Evolutionary conservation across 2,888 invertebrate genomes (phyloP).

Genomic region (Polietes domitor): DNA sequence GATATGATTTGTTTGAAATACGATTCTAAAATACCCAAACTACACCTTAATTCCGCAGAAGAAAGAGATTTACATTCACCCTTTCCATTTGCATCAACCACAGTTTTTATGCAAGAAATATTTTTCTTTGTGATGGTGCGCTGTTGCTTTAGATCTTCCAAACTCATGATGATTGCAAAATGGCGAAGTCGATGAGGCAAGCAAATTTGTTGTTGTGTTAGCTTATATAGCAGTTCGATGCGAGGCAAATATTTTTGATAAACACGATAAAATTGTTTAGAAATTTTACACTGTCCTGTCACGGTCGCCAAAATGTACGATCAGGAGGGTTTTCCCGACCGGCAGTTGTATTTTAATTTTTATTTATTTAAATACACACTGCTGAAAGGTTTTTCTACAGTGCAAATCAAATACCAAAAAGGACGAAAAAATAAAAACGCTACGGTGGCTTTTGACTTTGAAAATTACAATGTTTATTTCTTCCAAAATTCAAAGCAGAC

Average conservation of each 20-base stretch:
- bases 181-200: too few species aligned
- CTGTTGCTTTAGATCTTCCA: conserved; percentile 32
- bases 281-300: too few species aligned
- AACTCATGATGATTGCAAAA: too few species aligned
- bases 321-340: conserved; percentile 2
- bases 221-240: background rate
- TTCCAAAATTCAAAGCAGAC: background rate
- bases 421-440: background rate
- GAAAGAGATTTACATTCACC: conserved; percentile 20
- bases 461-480: too few species aligned
- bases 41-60: background rate
- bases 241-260: background rate
- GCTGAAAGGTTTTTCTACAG: background rate
- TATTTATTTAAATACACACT: conserved; percentile 1
- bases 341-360: background rate
- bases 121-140: conserved; percentile 26
- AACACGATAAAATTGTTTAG: background rate
- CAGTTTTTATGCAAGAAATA: conserved; percentile 21
- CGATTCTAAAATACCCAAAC: conserved; percentile 21
- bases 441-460: too few species aligned
- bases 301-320: too few species aligned
- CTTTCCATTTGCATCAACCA: conserved; percentile 32
- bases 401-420: background rate
- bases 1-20: conserved; percentile 40
- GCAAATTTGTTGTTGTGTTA: too few species aligned